These are phyloP conservation scores for Cisticola juncidis DNA, from an alignment of 2,113 vertebrate species.

Conservation along the genomic window DNA sequence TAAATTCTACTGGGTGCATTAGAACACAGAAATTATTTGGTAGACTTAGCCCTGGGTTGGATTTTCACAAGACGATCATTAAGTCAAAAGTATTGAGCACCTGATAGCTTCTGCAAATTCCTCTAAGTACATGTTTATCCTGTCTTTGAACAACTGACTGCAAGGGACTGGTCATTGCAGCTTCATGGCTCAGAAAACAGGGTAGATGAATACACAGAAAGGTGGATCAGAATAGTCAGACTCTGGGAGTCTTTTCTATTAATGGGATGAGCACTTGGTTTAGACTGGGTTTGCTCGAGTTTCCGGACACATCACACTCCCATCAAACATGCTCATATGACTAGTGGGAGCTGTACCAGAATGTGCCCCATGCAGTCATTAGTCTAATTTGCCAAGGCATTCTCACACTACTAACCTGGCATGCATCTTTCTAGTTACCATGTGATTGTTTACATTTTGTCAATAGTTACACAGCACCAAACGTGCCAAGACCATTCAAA, in stretches of 20 bases:
- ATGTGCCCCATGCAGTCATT: neutral
- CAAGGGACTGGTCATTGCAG: neutral
- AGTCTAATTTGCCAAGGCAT: neutral
- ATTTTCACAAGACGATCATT: neutral
- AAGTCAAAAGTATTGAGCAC: neutral
- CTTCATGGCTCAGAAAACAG: neutral
- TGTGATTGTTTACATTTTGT: neutral
- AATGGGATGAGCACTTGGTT: neutral
- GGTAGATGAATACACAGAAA: neutral
- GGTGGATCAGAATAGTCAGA: neutral
- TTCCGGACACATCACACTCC: neutral
- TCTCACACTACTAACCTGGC: neutral
- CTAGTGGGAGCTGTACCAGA: neutral
- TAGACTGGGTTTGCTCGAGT: neutral
- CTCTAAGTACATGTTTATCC: neutral
- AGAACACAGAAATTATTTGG: neutral
- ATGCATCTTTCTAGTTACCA: neutral
- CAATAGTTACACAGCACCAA: neutral
- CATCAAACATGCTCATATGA: neutral
- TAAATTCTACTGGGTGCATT: neutral
- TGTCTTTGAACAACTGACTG: neutral
- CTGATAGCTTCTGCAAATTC: neutral
- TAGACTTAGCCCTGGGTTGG: neutral
- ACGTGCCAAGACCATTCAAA: neutral
- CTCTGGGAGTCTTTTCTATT: neutral